Evolutionary conservation across 2,888 invertebrate species (phyloP), one percentile per base, ranked within the genome.

Genomic region (Eristalinus sepulchralis): DNA sequence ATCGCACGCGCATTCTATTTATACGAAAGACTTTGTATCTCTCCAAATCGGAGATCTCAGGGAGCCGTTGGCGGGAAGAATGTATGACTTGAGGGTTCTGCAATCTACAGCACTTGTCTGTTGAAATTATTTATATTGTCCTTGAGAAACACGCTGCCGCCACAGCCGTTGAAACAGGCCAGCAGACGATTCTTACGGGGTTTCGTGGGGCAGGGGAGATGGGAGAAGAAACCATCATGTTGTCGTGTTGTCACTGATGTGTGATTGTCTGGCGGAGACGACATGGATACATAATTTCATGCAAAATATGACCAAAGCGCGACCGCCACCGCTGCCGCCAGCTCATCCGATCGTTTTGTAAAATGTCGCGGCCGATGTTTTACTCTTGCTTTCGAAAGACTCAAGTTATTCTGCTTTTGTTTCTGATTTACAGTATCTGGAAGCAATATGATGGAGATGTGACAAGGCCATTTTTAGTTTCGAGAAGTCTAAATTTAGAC

Each of bases 81-180:
- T 17, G 4, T 31, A 36, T 62, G 47, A 27, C 22, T 22, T 57
- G 55, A 36, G 33, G 53, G 36, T 53, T 71, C 24, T 57, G 9
- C 20, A 17, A 6, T 70, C 22, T 24, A 17, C 67, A 76, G 66
- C 75, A 81, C 71, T 76, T 85, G 80, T 86, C 86, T 78, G 78
- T 62, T 78, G 78, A 57, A 79, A 86, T 86, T 78, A 86, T 86
- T 83, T 75, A 83, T 78, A 79, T 70, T 71, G 86, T 86, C 86
- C 86, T 86, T 86, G 86, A 86, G 83, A 86, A 70, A 79, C 64
- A 59, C 67, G 36, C 27, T 36, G 62, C 55, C 62, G 27, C 27
- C 27, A 5, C 27, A 68, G 70, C 80, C 62, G 72, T 73, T 36
- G 22, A 9, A 68, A 67, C 71, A 64, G 24, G 39, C 67, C 64